These are phyloP conservation scores for Ptilorrhoa leucosticta DNA, from an alignment of 2,113 vertebrate species.

Conservation along the genomic window DNA sequence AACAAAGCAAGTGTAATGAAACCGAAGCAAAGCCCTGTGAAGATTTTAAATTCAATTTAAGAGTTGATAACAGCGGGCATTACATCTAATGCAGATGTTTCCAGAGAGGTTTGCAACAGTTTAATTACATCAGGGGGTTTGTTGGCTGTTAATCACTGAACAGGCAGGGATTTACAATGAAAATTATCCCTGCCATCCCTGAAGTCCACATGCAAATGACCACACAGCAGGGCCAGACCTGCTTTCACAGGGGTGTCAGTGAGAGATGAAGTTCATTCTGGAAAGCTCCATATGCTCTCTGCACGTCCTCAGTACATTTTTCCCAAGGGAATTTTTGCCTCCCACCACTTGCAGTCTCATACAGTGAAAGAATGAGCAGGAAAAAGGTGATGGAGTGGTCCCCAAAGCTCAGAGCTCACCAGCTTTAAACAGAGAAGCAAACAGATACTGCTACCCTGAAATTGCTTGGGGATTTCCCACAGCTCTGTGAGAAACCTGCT, in stretches of 20 bases:
- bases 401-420: not conserved
- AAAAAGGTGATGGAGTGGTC: not conserved
- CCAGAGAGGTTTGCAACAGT: not conserved
- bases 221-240: not conserved
- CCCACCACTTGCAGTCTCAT: not conserved
- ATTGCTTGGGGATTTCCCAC: not conserved
- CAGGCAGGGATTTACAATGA: not conserved
- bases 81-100: not conserved
- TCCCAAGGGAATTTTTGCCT: not conserved
- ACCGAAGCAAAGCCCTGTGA: not conserved
- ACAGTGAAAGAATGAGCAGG: not conserved
- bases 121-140: not conserved
- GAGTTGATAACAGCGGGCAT: not conserved
- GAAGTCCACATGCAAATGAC: not conserved
- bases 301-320: not conserved
- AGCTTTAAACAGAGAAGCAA: not conserved
- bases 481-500: not conserved
- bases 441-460: not conserved
- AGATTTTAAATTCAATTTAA: not conserved
- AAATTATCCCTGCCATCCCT: not conserved
- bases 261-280: not conserved
- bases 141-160: not conserved
- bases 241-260: not conserved
- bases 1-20: not conserved
- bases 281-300: not conserved